Conservation (phyloP, 2,113 vertebrate genomes). For the Petroica traversi region DNA sequence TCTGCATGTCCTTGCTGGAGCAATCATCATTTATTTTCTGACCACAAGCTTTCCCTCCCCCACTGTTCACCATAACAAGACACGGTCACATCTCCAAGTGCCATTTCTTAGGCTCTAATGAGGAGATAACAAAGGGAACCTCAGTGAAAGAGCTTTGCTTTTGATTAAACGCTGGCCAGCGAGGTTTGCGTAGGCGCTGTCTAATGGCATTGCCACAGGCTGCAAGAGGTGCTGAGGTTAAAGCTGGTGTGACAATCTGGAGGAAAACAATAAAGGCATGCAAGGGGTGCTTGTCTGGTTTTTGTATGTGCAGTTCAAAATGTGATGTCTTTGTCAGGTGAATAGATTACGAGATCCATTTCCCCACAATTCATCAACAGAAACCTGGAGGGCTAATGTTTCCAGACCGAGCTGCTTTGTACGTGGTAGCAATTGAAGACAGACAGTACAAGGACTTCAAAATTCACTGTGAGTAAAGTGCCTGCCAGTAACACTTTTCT, state of each 20-base stretch:
- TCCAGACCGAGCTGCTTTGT: constrained; percentile 95
- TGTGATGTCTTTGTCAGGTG: constrained; percentile 86
- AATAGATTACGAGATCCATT: constrained; percentile 85
- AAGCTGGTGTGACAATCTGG: constrained; percentile 48
- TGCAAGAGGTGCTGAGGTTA: constrained; percentile 20
- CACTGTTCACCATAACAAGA: background rate
- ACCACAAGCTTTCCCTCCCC: background rate
- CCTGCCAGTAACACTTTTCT: background rate
- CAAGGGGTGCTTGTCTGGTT: constrained; percentile 70
- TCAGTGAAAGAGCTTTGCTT: background rate
- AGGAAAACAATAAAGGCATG: constrained; percentile 55
- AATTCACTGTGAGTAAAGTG: constrained; percentile 90
- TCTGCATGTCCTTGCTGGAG: background rate
- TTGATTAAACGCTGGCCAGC: background rate
- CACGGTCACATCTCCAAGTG: background rate
- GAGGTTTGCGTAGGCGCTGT: background rate
- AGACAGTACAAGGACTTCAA: constrained; percentile 99
- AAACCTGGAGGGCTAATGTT: constrained; percentile 98
- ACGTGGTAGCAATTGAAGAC: constrained; percentile 97
- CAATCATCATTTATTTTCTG: background rate
- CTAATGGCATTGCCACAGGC: background rate
- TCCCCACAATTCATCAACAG: constrained; percentile 88
- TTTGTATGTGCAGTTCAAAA: constrained; percentile 82
- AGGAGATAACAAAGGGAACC: background rate
- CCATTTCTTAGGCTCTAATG: background rate